Base-by-base conservation (phyloP, 2,888 invertebrate species). In the Hirtodrosophila alboralis region DNA sequence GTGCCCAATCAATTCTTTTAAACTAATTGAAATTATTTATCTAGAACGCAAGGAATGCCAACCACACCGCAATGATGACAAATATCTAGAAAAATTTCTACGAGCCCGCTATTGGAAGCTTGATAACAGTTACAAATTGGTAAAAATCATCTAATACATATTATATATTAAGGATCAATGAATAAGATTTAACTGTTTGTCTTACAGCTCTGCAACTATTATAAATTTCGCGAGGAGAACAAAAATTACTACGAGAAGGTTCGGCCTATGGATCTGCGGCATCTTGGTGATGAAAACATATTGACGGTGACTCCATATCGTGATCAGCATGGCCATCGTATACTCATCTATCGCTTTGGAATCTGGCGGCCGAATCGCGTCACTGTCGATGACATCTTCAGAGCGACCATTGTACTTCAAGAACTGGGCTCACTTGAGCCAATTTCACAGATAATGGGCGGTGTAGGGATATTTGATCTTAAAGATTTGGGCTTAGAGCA, bases 341-440 rank as follows among this genome's bases (percentile, higher is more conserved):
- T 95, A 69, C 54, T 90, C 36, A 92, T 95, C 41, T 95, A 94
- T 86, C 93, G 95, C 87, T 92, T 96, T 71, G 95, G 95, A 27
- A 93, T 94, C 69, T 96, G 96, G 96, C 93, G 95, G 70, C 94
- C 96, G 0, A 93, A 93, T 72, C 91, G 92, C 28, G 92, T 94
- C 27, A 86, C 93, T 0, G 89, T 94, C 0, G 94, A 94, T 23
- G 95, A 96, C 71, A 88, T 96, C 30, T 95, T 96, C 86, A 94
- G 93, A 84, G 94, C 93, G 0, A 94, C 95, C 0, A 91, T 95
- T 38, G 90, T 94, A 47, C 91, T 95, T 0, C 89, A 96, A 31
- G 96, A 96, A 88, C 88, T 95, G 14, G 95, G 95, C 0, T 92
- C 95, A 48, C 86, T 96, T 75, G 96, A 96, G 84, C 95, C 93